Conservation (phyloP, 2,113 vertebrate genomes). For the Danio rerio region GRCz12tu NC_133179.1:15879501-15880000, state of each 20-base stretch:
- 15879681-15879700: no score
- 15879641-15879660: background rate
- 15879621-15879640: background rate
- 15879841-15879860: conserved; percentile 4
- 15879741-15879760: no score
- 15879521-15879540: no score
- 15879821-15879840: background rate
- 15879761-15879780: no score
- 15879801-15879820: no score
- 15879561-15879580: background rate
- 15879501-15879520: no score
- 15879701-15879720: background rate
- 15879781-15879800: no score
- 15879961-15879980: conserved; percentile 5
- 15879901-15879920: background rate
- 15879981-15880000: background rate
- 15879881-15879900: background rate
- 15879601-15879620: background rate
- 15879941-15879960: background rate
- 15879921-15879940: background rate
- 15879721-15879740: background rate
- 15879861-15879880: background rate
- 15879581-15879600: background rate
- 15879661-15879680: background rate
- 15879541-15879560: no score